phyloP scores from a whole-genome alignment of 53 echinoderm and acorn worm species.

The Holothuria scabra region DNA sequence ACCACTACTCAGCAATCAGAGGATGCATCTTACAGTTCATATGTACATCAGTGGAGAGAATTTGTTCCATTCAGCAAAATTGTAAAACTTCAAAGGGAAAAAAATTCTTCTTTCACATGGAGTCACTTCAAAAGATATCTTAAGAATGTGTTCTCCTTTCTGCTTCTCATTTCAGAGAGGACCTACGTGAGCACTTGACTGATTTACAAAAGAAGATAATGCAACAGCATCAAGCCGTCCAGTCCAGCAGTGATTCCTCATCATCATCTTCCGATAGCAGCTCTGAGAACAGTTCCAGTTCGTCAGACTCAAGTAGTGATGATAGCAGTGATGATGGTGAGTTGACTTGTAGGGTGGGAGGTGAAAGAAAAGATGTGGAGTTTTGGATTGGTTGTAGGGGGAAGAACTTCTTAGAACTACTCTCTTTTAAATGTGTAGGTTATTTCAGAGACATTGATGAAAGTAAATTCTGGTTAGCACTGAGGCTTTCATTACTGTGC shows the following conservation, averaged over 20 bases:
- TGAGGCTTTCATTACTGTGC: no score
- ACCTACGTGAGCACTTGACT: slow-evolving; percentile 90
- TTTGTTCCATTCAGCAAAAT: no score
- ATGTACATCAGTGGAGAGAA: no score
- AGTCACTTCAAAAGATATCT: not conserved
- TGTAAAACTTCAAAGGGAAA: no score
- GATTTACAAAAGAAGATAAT: slow-evolving; percentile 89
- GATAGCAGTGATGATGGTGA: not conserved
- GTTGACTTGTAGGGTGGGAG: not conserved
- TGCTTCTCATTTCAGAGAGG: slow-evolving; percentile 68
- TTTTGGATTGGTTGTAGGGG: no score
- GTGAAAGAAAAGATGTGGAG: no score
- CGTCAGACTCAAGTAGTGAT: slow-evolving; percentile 20
- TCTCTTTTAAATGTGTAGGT: no score
- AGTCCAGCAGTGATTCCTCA: slow-evolving; percentile 47
- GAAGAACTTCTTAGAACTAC: no score
- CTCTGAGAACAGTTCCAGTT: not conserved
- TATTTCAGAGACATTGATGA: no score
- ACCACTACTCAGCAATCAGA: no score
- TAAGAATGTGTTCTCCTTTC: not conserved
- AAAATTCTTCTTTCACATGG: not conserved
- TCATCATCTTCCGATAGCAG: slow-evolving; percentile 44
- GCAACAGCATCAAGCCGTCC: slow-evolving; percentile 85
- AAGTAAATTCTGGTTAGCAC: no score
- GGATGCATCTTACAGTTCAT: no score